Evolutionary conservation across 2,113 vertebrate genomes (phyloP), one percentile per base, ranked within the genome.

Genomic region (Melanerpes aurifrons): DNA sequence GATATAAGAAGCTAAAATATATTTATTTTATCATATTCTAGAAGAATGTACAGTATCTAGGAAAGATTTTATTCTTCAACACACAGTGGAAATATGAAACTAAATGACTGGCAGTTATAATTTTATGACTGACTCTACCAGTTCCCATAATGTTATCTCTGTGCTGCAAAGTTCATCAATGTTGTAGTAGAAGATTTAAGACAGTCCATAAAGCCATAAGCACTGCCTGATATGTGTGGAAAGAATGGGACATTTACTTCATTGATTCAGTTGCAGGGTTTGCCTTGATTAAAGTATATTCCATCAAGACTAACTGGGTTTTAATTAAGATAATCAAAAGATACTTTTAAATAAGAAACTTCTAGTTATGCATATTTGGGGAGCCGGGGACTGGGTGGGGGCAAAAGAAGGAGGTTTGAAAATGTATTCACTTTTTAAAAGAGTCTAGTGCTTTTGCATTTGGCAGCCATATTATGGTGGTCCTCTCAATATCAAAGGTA

Each of bases 381-480:
- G 9, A 2, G 2, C 1, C 9, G 2, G 2, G 5, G 3, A 53
- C 12, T 13, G 7, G 50, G 50, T 53, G 50, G 48, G 24, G 50
- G 50, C 22, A 53, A 5, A 20, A 10, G 16, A 32, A 82, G 15
- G 20, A 50, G 12, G 14, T 20, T 84, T 87, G 29, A 69, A 92
- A 56, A 4, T 56, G 47, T 6, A 17, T 26, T 16, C 1, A 15
- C 9, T 73, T 54, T 85, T 73, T 7, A 12, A 21, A 26, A 69
- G 3, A 64, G 7, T 4, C 7, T 71, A 54, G 2, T 18, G 64
- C 4, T 81, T 90, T 75, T 54, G 4, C 12, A 19, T 76, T 66
- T 72, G 45, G 20, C 10, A 69, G 25, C n/a, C 1, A 3, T 48
- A 29, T 53, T 57, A 45, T 21, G 5, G 10, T 76, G 17, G 5